Percentiles rank a stretch among this genome's conserved stretches.
These are phyloP conservation scores for Eriocheir sinensis DNA, from an alignment of 1,140 invertebrate genomes.

Conservation along the genomic window DNA sequence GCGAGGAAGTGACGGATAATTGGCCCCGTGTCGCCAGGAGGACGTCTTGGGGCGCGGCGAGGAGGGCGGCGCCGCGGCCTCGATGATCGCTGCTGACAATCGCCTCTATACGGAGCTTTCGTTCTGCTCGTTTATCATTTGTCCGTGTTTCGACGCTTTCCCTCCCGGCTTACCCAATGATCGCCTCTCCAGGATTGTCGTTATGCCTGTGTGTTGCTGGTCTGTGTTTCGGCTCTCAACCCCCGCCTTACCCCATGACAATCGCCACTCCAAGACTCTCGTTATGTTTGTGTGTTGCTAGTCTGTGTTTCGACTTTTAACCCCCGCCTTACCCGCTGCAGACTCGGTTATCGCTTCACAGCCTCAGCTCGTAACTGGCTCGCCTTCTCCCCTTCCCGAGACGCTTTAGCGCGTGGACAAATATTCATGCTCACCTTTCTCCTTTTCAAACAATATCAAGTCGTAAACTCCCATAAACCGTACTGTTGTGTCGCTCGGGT, in stretches of 20 bases:
- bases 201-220: neutral
- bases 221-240: neutral
- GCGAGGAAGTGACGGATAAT: conserved; percentile 73
- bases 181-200: too few species aligned
- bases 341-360: neutral
- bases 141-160: neutral
- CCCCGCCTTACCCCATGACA: too few species aligned
- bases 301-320: neutral
- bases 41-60: neutral
- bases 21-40: conserved; percentile 45
- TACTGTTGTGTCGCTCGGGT: neutral
- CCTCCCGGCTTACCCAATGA: too few species aligned
- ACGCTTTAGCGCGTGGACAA: neutral
- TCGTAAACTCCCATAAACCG: neutral
- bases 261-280: too few species aligned
- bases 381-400: neutral
- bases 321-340: neutral
- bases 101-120: neutral
- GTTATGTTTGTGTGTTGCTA: neutral
- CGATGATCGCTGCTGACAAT: neutral
- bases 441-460: neutral
- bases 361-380: neutral
- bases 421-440: neutral
- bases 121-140: neutral
- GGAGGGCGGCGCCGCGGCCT: neutral